Conservation (phyloP, 2,888 invertebrate genomes). For the Serripes groenlandicus region DNA sequence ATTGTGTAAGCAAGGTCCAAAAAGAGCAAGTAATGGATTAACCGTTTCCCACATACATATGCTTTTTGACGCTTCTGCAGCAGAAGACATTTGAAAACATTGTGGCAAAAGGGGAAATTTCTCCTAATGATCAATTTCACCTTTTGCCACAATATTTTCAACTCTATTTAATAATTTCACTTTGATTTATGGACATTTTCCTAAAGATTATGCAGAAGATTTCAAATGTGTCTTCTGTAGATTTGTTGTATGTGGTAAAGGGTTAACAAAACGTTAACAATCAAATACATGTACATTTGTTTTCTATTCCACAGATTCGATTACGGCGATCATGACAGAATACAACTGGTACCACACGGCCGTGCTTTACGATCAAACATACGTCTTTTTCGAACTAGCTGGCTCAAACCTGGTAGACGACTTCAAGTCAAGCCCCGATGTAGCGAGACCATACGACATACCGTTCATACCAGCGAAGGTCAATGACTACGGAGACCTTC, state of each 20-base stretch:
- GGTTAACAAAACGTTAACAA: not conserved
- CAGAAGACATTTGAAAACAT: too few relatives aligned
- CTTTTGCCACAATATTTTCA: too few relatives aligned
- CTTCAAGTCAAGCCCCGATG: conserved; percentile 48
- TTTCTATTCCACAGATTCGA: conserved; percentile 56
- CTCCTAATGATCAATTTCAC: too few relatives aligned
- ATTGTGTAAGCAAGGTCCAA: too few relatives aligned
- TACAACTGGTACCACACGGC: conserved; percentile 70
- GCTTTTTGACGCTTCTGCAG: too few relatives aligned
- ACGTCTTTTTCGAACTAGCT: conserved; percentile 73
- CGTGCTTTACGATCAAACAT: conserved; percentile 70
- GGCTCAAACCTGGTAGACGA: conserved; percentile 70
- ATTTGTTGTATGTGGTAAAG: not conserved
- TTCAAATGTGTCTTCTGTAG: too few relatives aligned
- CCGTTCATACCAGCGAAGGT: conserved; percentile 66
- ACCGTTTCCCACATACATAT: too few relatives aligned
- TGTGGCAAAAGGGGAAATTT: too few relatives aligned
- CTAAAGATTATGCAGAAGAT: too few relatives aligned
- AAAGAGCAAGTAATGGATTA: too few relatives aligned
- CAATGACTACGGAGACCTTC: conserved; percentile 56
- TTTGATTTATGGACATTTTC: too few relatives aligned
- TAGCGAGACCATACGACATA: conserved; percentile 70
- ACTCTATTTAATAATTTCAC: too few relatives aligned
- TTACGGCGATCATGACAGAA: conserved; percentile 64
- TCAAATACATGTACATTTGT: not conserved